Evolutionary conservation across 2,797 vertebrate species (phyloP).

Genomic region (Myotis planiceps): DNA sequence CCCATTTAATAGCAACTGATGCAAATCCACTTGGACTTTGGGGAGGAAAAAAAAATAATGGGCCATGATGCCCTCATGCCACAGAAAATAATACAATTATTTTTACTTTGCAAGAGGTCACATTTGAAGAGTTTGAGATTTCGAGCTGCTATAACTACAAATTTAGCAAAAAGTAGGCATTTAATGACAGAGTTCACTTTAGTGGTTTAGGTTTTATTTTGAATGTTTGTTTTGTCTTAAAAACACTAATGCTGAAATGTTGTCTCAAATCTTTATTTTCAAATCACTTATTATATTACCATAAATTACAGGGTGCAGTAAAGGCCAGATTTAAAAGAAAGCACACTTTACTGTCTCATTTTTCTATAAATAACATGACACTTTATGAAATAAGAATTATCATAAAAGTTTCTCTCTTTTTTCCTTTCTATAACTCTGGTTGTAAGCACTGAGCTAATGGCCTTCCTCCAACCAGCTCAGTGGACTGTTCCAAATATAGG

Average conservation of each 20-base stretch:
- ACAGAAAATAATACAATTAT: conserved; percentile 88
- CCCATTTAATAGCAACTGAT: conserved; percentile 66
- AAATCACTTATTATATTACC: conserved; percentile 92
- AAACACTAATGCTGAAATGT: conserved; percentile 91
- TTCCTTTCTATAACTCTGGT: conserved; percentile 76
- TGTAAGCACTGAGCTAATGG: conserved; percentile 75
- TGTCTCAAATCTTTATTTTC: conserved; percentile 91
- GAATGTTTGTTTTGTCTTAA: conserved; percentile 91
- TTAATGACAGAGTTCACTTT: conserved; percentile 90
- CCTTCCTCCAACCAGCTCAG: conserved; percentile 84
- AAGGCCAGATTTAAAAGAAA: conserved; percentile 89
- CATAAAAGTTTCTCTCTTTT: conserved; percentile 73
- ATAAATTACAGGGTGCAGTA: conserved; percentile 89
- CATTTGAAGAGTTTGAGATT: conserved; percentile 86
- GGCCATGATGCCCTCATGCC: conserved; percentile 79
- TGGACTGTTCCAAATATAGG: conserved; percentile 87
- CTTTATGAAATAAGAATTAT: conserved; percentile 85
- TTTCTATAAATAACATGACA: conserved; percentile 88
- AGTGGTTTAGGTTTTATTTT: conserved; percentile 90
- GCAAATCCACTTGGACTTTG: conserved; percentile 79
- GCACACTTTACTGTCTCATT: conserved; percentile 86
- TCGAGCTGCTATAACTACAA: conserved; percentile 86
- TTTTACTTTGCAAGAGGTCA: conserved; percentile 87
- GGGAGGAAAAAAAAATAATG: conserved; percentile 78
- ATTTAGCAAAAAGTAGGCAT: conserved; percentile 91